Evolutionary conservation across 2,113 vertebrate species (phyloP).

Genomic region (Zingel zingel): DNA sequence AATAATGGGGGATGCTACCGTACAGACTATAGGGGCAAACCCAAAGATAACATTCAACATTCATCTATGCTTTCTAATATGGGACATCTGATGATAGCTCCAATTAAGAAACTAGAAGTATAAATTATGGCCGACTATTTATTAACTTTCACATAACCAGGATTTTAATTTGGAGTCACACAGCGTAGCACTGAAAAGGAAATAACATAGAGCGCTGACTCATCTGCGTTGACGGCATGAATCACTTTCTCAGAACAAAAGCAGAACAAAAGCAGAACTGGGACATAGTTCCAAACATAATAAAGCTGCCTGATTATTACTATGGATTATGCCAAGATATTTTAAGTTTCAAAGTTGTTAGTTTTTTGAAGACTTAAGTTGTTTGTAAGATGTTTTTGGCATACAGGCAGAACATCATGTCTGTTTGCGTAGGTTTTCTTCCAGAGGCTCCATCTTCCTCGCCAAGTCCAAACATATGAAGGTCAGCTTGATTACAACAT

Average conservation of each 20-base stretch:
- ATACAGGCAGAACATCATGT: background rate
- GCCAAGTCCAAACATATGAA: background rate
- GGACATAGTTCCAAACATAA: slow-evolving; percentile 6
- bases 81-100: background rate
- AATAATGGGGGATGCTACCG: background rate
- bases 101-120: slow-evolving; percentile 4
- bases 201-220: slow-evolving; percentile 31
- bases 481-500: background rate
- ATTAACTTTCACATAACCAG: slow-evolving; percentile 6
- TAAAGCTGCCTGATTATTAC: slow-evolving; percentile 22
- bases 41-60: background rate
- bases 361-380: background rate
- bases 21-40: background rate
- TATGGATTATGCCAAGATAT: slow-evolving; percentile 15
- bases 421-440: background rate
- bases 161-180: slow-evolving; percentile 4
- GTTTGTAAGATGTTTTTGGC: background rate
- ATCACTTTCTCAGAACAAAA: slow-evolving; percentile 32
- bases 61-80: background rate
- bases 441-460: background rate
- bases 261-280: slow-evolving; percentile 14
- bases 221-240: slow-evolving; percentile 11
- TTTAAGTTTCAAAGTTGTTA: background rate
- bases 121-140: background rate
- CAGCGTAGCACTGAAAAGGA: slow-evolving; percentile 17